These are phyloP conservation scores for Alligator sinensis DNA, from an alignment of 2,113 vertebrate species.

Conservation along the genomic window DNA sequence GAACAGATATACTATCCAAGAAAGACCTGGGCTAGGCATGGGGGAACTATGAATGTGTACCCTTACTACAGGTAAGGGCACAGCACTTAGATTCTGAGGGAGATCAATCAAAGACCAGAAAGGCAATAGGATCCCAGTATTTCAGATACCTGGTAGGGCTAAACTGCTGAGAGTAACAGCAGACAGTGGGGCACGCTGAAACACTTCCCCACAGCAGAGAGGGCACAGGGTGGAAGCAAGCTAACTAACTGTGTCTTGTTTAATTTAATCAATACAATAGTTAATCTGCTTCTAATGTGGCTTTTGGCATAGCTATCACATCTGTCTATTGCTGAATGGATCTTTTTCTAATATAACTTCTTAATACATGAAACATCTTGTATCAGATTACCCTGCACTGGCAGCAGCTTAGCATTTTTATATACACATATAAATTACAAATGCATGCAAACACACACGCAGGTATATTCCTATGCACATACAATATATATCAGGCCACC, in stretches of 20 bases:
- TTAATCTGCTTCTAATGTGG: conserved; percentile 66
- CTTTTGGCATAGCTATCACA: conserved; percentile 61
- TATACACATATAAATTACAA: background rate
- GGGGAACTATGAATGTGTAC: background rate
- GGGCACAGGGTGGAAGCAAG: conserved; percentile 59
- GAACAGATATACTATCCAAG: background rate
- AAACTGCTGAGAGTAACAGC: background rate
- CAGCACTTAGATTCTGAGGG: conserved; percentile 1
- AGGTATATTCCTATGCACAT: background rate
- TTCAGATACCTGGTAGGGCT: background rate
- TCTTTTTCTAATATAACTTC: conserved; percentile 54
- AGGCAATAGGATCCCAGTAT: background rate
- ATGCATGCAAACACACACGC: background rate
- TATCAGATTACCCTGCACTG: conserved; percentile 46
- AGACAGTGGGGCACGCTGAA: conserved; percentile 17
- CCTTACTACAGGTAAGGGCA: conserved; percentile 11
- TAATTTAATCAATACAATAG: conserved; percentile 68
- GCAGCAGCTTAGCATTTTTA: conserved; percentile 22
- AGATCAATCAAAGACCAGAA: conserved; percentile 26
- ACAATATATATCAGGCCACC: background rate
- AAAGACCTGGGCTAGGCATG: background rate
- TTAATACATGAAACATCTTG: conserved; percentile 59
- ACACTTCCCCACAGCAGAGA: conserved; percentile 47
- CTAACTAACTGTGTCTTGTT: conserved; percentile 65
- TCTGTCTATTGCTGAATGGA: conserved; percentile 61